Conservation (phyloP, 2,113 vertebrate genomes). For the Peromyscus maniculatus region DNA sequence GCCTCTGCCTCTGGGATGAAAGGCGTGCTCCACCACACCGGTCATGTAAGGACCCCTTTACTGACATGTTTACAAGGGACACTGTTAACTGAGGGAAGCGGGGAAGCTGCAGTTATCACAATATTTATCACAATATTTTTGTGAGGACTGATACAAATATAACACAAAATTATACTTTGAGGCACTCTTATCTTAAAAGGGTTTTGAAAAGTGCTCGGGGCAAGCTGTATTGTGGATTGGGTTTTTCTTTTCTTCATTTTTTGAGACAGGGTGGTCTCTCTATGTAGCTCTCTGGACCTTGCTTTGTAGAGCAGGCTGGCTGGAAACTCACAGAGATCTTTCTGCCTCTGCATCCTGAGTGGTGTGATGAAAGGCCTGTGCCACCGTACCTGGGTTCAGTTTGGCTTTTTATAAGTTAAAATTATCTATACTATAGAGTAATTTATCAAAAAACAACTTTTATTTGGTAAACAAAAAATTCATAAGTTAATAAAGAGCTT, state of each 20-base stretch:
- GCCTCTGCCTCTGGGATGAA: neutral
- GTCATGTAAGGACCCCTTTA: neutral
- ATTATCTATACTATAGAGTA: neutral
- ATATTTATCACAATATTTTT: neutral
- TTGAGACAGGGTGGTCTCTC: no score
- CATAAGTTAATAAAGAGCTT: neutral
- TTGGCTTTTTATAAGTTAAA: neutral
- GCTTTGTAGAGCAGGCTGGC: no score
- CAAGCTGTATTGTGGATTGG: neutral
- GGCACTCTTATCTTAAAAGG: neutral
- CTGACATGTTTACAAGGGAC: neutral
- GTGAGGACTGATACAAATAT: neutral
- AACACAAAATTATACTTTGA: conserved; percentile 6
- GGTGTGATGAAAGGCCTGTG: no score
- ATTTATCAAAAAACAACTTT: neutral
- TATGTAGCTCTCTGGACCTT: no score
- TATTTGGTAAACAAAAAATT: neutral
- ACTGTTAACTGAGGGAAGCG: neutral
- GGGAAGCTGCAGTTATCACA: neutral
- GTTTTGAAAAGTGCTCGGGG: neutral
- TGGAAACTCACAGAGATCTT: no score
- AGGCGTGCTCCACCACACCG: neutral
- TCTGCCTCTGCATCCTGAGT: no score
- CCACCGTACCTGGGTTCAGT: no score
- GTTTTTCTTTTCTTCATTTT: no score